A percentile compares a stretch with the other conserved stretches of the same genome.
Evolutionary conservation across 92 coral and sea anemone genomes (phyloP).

Genomic region (Phenganax stokvisi): DNA sequence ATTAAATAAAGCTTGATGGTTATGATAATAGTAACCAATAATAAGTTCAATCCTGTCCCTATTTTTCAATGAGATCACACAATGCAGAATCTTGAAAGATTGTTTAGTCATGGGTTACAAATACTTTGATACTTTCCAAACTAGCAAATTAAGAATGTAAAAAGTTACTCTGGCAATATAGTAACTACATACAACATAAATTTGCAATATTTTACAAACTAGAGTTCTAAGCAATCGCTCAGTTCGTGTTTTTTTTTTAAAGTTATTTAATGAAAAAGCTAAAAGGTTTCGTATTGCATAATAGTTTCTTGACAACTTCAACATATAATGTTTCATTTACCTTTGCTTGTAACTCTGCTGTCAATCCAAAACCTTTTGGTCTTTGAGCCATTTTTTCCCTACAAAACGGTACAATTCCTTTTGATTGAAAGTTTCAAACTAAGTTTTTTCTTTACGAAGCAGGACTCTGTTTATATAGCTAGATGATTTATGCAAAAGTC

Average conservation of each 20-base stretch:
- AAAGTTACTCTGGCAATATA: too few species aligned
- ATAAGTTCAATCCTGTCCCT: too few species aligned
- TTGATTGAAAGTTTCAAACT: not conserved
- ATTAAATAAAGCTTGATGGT: not conserved
- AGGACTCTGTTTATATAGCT: not conserved
- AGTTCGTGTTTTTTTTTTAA: not conserved
- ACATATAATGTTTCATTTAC: not conserved
- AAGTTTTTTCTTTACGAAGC: not conserved
- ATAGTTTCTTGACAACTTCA: not conserved
- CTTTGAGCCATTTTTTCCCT: slow-evolving; percentile 60
- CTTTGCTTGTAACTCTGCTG: slow-evolving; percentile 71
- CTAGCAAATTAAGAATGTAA: too few species aligned
- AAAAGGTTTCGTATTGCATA: slow-evolving; percentile 24
- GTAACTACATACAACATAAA: not conserved
- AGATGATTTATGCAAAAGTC: slow-evolving; percentile 26
- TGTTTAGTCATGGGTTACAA: too few species aligned
- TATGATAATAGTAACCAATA: too few species aligned
- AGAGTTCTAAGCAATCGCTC: not conserved
- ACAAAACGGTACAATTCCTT: too few species aligned
- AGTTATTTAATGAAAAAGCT: slow-evolving; percentile 5
- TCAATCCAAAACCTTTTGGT: slow-evolving; percentile 83
- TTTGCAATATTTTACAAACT: not conserved
- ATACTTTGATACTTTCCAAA: too few species aligned
- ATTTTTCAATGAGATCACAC: too few species aligned
- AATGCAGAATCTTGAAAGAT: too few species aligned